phyloP scores from a whole-genome alignment of 35 echinoderm and acorn worm species.

The Ophiothrix spiculata region DNA sequence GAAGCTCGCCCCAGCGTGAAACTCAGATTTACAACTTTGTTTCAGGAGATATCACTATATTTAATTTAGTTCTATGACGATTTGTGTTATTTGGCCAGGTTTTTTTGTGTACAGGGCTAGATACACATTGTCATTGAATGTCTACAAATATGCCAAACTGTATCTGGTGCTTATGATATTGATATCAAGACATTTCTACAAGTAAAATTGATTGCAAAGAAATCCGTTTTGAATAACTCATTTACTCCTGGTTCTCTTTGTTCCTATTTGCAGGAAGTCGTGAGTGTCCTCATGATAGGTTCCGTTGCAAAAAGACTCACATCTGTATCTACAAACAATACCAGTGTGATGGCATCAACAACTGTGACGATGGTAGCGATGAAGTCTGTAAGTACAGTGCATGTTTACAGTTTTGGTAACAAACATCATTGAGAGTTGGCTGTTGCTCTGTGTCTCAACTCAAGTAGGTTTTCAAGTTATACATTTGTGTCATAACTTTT shows the following conservation, averaged over 20 bases:
- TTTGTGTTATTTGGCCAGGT: too few relatives aligned
- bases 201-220: conserved; percentile 1
- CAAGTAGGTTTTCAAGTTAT: too few relatives aligned
- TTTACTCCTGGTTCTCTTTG: conserved; percentile 14
- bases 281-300: conserved; percentile 42
- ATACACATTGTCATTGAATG: too few relatives aligned
- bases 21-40: too few relatives aligned
- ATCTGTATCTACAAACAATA: conserved; percentile 36
- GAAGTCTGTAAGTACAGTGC: conserved; percentile 56
- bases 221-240: background rate
- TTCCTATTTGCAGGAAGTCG: background rate
- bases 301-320: conserved; percentile 41
- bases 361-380: conserved; percentile 65
- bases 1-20: too few relatives aligned
- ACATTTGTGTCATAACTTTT: too few relatives aligned
- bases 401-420: too few relatives aligned
- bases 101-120: too few relatives aligned
- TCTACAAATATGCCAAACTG: conserved; percentile 56
- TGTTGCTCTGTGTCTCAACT: too few relatives aligned
- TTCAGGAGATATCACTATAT: too few relatives aligned
- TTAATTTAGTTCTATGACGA: too few relatives aligned
- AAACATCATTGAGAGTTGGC: too few relatives aligned
- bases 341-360: conserved; percentile 53
- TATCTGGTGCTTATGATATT: conserved; percentile 41
- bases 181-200: conserved; percentile 17